Base-by-base conservation (phyloP, 2,888 invertebrate genomes). In the Caenorhabditis sp. region DNA sequence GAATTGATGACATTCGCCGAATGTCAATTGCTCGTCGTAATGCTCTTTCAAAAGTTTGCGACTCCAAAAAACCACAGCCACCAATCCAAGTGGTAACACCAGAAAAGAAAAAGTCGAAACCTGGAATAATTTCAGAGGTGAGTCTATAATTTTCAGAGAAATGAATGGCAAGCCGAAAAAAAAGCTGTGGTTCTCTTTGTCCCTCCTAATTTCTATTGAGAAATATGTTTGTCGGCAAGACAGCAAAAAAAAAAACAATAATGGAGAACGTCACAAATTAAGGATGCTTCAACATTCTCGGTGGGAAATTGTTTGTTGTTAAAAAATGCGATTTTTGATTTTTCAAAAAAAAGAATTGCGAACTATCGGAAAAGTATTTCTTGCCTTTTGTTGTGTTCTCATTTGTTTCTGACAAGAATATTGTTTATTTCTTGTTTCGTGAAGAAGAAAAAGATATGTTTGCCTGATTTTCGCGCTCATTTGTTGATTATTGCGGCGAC, bases 1-100 rank as follows among this genome's bases (percentile, higher is more conserved):
- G 95, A 83, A 94, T 96, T 83, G 95, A 95, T 88, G 96, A 97
- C 90, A 94, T 97, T 1, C 93, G 93, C 88, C 90, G 93, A 85
- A 95, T 95, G 95, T 95, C 95, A 89, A 93, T 81, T 21, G 81
- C 86, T 1, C 75, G 82, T 58, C 73, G 84, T 5, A 84, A 86
- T 55, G 31, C 24, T 8, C 57, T 63, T n/a, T 23, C 57, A 63
- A 60, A 71, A 71, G n/a, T 66, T 5, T 21, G 61, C 23, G 50
- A 43, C 50, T 27, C 65, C 14, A 74, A 77, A 58, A 43, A 58
- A 58, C 43, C 43, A 17, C 43, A 43, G 19, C 26, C 26, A 23
- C 83, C 83, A 12, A 76, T 84, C 0, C 83, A 85, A 66, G 76
- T 86, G 19, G 86, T 86, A 27, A 81, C 82, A 6, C 86, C 86